These are phyloP conservation scores for Holotrichia oblita DNA, from an alignment of 1,140 invertebrate genomes.

Conservation along the genomic window DNA sequence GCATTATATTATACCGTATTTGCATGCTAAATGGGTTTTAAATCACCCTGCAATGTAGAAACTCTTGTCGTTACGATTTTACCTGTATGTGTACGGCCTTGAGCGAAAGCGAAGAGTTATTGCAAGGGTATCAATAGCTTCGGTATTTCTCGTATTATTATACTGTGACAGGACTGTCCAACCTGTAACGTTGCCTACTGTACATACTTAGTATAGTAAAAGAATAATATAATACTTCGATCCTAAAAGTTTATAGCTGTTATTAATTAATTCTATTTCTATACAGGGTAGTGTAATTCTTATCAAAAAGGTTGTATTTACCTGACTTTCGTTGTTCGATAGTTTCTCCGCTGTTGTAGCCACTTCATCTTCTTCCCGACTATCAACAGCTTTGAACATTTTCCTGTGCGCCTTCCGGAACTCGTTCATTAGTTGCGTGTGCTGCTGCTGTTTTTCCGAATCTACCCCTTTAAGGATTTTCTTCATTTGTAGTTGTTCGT, in stretches of 20 bases:
- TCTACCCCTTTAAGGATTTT: slow-evolving; percentile 61
- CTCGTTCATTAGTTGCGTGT: slow-evolving; percentile 84
- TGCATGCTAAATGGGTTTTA: no score
- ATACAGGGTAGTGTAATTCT: neutral
- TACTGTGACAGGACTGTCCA: no score
- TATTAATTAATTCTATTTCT: neutral
- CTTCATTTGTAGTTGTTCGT: slow-evolving; percentile 61
- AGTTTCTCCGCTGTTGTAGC: neutral
- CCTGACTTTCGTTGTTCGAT: slow-evolving; percentile 10
- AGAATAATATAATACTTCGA: no score
- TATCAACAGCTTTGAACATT: slow-evolving; percentile 72
- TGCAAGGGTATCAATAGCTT: no score
- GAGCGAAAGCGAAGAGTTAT: no score
- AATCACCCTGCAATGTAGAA: no score
- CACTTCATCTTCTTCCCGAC: neutral
- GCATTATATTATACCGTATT: no score
- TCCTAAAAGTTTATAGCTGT: neutral
- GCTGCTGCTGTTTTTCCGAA: slow-evolving; percentile 69
- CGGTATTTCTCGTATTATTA: no score
- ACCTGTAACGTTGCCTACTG: no score
- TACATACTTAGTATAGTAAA: no score
- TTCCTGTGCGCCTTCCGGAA: slow-evolving; percentile 85
- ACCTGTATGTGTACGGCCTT: no score
- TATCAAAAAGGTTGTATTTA: neutral
- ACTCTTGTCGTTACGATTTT: no score